These are phyloP conservation scores for Psittacus erithacus DNA, from an alignment of 2,113 vertebrate genomes.

Conservation along the genomic window DNA sequence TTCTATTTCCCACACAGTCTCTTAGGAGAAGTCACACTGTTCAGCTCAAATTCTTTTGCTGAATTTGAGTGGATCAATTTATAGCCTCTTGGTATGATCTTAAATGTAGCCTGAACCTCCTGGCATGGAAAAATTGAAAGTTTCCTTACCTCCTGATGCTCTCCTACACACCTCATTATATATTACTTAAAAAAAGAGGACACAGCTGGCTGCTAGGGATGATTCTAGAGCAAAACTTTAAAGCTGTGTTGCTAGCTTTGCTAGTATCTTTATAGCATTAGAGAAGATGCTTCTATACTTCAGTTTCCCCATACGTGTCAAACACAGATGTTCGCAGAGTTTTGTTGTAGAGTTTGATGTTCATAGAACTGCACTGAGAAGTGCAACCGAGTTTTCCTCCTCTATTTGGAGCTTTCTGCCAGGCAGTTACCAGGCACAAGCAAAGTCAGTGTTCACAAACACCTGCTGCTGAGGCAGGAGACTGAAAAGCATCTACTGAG, in stretches of 20 bases:
- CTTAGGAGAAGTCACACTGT: conserved; percentile 15
- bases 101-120: not conserved
- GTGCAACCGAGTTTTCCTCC: not conserved
- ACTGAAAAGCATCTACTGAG: not conserved
- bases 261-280: not conserved
- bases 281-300: not conserved
- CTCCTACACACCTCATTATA: not conserved
- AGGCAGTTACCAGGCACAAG: not conserved
- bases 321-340: not conserved
- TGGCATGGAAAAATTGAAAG: not conserved
- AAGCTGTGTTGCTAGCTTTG: not conserved
- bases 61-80: not conserved
- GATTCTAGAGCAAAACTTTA: not conserved
- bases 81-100: not conserved
- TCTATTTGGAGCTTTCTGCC: not conserved
- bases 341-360: not conserved
- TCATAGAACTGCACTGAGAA: not conserved
- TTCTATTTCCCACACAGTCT: conserved; percentile 13
- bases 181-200: not conserved
- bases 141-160: not conserved
- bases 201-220: not conserved
- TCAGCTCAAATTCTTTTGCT: not conserved
- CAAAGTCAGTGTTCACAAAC: not conserved
- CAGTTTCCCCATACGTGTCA: not conserved
- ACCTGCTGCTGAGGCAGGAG: not conserved